Evolutionary conservation across 2,113 vertebrate genomes (phyloP), one percentile per base, ranked within the genome.

Genomic region (Ceyx cyanopectus): DNA sequence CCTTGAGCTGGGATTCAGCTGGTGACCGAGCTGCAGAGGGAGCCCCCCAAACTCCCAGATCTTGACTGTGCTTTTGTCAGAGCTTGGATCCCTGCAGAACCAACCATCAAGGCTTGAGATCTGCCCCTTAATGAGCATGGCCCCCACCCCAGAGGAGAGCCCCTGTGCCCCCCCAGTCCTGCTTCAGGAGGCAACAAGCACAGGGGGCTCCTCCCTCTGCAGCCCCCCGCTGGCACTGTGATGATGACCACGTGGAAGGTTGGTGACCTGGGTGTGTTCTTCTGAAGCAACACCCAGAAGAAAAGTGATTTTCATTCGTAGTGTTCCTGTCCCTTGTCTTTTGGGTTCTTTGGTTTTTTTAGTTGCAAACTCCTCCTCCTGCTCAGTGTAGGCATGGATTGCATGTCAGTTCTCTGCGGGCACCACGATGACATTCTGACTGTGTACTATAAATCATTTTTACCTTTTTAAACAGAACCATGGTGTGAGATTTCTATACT

Each of bases 361-460:
- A 90, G 92, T 96, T 96, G 93, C 94, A 37, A 93, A 48, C 96
- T 96, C 77, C 97, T 97, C 96, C 81, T 95, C 84, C 91, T 34
- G 88, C 90, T 91, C 96, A 93, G 90, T 81, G 92, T 96, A 79
- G 95, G 97, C 96, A 97, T 96, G 93, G 73, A 53, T 81, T 97
- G 96, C 95, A 96, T 96, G 95, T 95, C 87, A 15, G 92, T 94
- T 94, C 96, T 96, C 93, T 95, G 87, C 95, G 86, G 92, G 95
- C 95, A 94, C 94, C 91, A 76, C 54, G 75, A 60, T 5, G 73
- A 95, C 96, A 67, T 96, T 78, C 56, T 78, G 50, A 91, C 88
- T 93, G 86, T 97, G 93, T 97, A 96, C 87, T 96, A 97, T 96
- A 96, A 94, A 97, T 72, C 94, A 95, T 97, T 96, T 96, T 97